These are phyloP conservation scores for Otocyon megalotis DNA, from an alignment of 2,113 vertebrate species.

Conservation along the genomic window DNA sequence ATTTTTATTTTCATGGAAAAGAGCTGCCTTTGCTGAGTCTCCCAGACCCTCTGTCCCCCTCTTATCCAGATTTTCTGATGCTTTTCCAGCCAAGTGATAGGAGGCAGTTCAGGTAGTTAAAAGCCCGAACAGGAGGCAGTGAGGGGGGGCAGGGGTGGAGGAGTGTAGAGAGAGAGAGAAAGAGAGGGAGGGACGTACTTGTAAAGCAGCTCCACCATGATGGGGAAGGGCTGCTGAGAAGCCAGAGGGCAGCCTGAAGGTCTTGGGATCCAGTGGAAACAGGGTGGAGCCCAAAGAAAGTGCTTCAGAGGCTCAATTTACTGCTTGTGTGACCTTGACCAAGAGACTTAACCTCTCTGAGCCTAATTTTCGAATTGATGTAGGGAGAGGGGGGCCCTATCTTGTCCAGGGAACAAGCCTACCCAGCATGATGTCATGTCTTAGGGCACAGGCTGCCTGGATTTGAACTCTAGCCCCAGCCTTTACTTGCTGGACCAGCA, in stretches of 20 bases:
- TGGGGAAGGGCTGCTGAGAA: background rate
- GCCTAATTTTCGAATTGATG: background rate
- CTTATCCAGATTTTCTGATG: background rate
- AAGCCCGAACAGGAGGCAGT: no score
- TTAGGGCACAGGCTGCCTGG: background rate
- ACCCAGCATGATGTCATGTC: background rate
- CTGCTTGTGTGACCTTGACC: background rate
- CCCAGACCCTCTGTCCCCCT: background rate
- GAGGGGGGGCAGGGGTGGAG: background rate
- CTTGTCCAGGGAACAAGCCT: background rate
- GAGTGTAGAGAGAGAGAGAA: no score
- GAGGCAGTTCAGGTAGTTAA: no score
- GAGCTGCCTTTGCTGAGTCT: background rate
- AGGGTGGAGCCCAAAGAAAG: background rate
- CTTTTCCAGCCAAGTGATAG: background rate
- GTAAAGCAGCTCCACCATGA: background rate
- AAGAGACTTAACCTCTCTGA: background rate
- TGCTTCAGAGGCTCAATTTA: background rate
- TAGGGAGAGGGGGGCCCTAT: background rate
- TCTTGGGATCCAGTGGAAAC: background rate
- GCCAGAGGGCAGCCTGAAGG: background rate
- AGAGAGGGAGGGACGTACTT: no score
- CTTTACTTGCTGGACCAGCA: background rate
- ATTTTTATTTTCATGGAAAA: conserved; percentile 65
- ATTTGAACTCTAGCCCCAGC: background rate